Evolutionary conservation across 2,797 vertebrate genomes (phyloP).

Genomic region (Gambelia wislizenii): DNA sequence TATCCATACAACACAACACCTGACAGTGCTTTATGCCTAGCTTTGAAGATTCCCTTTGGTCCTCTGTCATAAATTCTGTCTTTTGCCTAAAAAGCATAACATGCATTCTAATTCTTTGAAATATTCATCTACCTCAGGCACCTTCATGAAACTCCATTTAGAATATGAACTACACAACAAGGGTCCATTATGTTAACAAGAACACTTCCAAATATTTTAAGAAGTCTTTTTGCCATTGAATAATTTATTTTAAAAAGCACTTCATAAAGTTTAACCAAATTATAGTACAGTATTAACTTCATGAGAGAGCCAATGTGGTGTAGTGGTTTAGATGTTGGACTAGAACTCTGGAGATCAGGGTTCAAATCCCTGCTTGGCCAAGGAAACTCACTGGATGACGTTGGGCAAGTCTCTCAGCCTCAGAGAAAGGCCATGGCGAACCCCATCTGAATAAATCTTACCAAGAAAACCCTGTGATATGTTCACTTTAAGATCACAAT

Average conservation of each 20-base stretch:
- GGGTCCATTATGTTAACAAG: neutral
- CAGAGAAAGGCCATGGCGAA: too few species aligned
- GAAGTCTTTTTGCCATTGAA: neutral
- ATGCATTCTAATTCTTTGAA: constrained; percentile 22
- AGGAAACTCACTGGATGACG: too few species aligned
- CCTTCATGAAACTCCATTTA: constrained; percentile 30
- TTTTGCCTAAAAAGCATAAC: constrained; percentile 34
- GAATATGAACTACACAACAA: neutral
- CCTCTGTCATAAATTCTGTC: constrained; percentile 12
- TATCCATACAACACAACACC: neutral
- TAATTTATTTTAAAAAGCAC: constrained; percentile 8
- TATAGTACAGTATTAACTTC: constrained; percentile 28
- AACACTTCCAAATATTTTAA: constrained; percentile 5
- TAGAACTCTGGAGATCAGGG: too few species aligned
- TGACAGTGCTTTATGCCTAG: constrained; percentile 9
- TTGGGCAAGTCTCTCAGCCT: too few species aligned
- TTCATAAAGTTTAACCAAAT: constrained; percentile 24
- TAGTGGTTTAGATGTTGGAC: too few species aligned
- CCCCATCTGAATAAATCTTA: too few species aligned
- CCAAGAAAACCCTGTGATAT: too few species aligned
- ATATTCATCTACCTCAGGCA: constrained; percentile 27
- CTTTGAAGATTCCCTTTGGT: neutral
- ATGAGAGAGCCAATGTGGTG: constrained; percentile 9
- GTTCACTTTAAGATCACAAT: too few species aligned
- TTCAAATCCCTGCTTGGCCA: too few species aligned